These are phyloP conservation scores for Peromyscus melanophrys DNA, from an alignment of 2,797 vertebrate genomes.

Conservation along the genomic window DNA sequence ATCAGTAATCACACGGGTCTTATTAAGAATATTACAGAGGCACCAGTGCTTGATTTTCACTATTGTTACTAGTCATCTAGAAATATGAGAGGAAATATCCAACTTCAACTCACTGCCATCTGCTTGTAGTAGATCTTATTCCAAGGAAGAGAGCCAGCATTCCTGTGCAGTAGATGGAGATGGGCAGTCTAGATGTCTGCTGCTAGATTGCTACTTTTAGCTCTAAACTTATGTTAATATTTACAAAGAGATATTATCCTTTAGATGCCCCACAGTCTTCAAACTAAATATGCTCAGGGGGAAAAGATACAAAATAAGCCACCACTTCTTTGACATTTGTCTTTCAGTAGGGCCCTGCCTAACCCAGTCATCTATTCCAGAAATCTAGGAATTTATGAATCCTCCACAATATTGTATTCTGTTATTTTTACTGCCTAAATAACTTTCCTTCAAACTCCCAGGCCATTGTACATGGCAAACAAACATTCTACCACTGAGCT, in stretches of 20 bases:
- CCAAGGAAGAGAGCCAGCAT: not conserved
- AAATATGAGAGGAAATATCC: not conserved
- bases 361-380: not conserved
- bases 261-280: not conserved
- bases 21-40: not conserved
- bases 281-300: not conserved
- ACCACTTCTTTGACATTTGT: not conserved
- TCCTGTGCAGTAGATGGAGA: not conserved
- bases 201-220: not conserved
- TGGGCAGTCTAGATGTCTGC: not conserved
- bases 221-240: not conserved
- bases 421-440: constrained; percentile 5
- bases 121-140: constrained; percentile 41
- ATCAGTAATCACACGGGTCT: not conserved
- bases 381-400: constrained; percentile 42
- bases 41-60: constrained; percentile 31
- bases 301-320: not conserved
- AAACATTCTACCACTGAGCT: not conserved
- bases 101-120: not conserved
- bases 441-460: not conserved
- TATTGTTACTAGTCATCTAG: not conserved
- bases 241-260: constrained; percentile 32
- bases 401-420: not conserved
- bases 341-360: not conserved
- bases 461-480: not conserved